Conservation (phyloP, 2,888 invertebrate species). For the Dryococelus australis region DNA sequence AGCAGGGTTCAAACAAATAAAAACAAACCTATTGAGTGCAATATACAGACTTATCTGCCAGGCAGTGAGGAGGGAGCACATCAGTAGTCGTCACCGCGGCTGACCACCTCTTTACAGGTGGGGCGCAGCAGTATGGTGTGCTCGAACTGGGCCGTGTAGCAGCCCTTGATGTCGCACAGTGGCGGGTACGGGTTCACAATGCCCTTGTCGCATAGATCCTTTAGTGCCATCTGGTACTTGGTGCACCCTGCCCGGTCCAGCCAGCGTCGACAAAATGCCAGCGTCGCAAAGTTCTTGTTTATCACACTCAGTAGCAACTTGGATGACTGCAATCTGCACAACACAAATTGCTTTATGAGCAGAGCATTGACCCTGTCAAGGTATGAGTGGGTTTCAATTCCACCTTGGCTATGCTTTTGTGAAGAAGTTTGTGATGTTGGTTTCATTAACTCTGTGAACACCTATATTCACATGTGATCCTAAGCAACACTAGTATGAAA, state of each 20-base stretch:
- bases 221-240: constrained; percentile 97
- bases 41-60: too few species aligned
- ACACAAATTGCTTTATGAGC: constrained; percentile 35
- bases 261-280: constrained; percentile 99
- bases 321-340: constrained; percentile 82
- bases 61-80: not conserved
- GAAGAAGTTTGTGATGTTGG: too few species aligned
- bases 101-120: constrained; percentile 98
- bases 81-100: constrained; percentile 95
- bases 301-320: constrained; percentile 90
- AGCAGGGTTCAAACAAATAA: too few species aligned
- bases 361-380: too few species aligned
- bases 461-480: too few species aligned
- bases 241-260: constrained; percentile 95
- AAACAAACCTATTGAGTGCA: too few species aligned
- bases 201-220: constrained; percentile 93
- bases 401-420: too few species aligned
- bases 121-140: constrained; percentile 97
- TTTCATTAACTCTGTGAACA: too few species aligned
- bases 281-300: constrained; percentile 95
- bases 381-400: too few species aligned
- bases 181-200: constrained; percentile 99
- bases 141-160: constrained; percentile 99
- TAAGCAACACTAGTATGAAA: too few species aligned
- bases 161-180: constrained; percentile 95